Percentiles rank a stretch among this genome's conserved stretches.
Evolutionary conservation across 2,888 invertebrate genomes (phyloP).

Genomic region (Gymnosoma rotundatum): DNA sequence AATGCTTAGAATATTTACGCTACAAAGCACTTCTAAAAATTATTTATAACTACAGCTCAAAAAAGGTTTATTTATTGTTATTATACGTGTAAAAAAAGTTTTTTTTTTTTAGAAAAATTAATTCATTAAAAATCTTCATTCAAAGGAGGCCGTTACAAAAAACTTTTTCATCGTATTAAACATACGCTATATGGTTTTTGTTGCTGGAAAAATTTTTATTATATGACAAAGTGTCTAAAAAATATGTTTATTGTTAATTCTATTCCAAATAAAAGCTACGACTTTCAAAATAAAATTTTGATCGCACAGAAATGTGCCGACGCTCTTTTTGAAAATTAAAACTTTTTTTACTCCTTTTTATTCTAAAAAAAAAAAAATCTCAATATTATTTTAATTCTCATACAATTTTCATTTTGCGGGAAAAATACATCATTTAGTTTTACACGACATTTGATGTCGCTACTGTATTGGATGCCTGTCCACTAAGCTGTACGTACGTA

Average conservation of each 20-base stretch:
- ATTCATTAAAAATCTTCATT: too few relatives aligned
- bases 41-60: too few relatives aligned
- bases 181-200: too few relatives aligned
- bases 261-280: slow-evolving; percentile 16
- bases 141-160: neutral
- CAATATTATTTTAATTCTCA: slow-evolving; percentile 43
- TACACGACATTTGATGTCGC: slow-evolving; percentile 68
- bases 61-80: too few relatives aligned
- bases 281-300: slow-evolving; percentile 1
- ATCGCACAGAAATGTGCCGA: slow-evolving; percentile 60
- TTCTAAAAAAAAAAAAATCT: neutral
- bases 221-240: slow-evolving; percentile 76
- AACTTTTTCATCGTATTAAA: slow-evolving; percentile 67
- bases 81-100: too few relatives aligned
- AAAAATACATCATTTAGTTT: slow-evolving; percentile 62
- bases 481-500: neutral
- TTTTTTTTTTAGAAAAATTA: too few relatives aligned
- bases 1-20: too few relatives aligned
- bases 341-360: neutral
- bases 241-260: slow-evolving; percentile 70
- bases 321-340: slow-evolving; percentile 8
- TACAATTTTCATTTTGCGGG: slow-evolving; percentile 39
- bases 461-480: slow-evolving; percentile 59
- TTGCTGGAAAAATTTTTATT: slow-evolving; percentile 72
- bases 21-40: too few relatives aligned